Conservation (phyloP, 1,140 invertebrate species). For the Manduca sexta region DNA sequence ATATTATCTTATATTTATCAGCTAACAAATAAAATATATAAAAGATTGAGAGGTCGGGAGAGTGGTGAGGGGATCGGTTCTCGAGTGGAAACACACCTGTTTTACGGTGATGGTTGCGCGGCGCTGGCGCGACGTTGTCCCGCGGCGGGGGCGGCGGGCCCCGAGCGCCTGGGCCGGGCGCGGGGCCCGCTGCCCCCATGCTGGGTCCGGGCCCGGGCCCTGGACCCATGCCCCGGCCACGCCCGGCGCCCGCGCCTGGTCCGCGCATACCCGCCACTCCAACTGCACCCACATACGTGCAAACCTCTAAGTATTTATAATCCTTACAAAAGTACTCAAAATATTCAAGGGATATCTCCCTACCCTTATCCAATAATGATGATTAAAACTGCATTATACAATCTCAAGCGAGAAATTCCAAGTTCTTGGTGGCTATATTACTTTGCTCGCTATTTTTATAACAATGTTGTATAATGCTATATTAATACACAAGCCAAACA, state of each 20-base stretch:
- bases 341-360: no score
- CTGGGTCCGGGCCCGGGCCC: constrained; percentile 77
- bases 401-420: no score
- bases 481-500: background rate
- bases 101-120: constrained; percentile 59
- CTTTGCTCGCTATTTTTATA: no score
- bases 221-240: constrained; percentile 79
- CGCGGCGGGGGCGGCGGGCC: constrained; percentile 87
- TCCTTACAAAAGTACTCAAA: no score
- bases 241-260: constrained; percentile 80
- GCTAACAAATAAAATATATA: constrained; percentile 5
- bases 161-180: constrained; percentile 81
- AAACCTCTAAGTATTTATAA: no score
- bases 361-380: no score
- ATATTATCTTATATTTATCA: background rate
- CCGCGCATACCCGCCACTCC: constrained; percentile 29
- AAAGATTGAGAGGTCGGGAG: constrained; percentile 23
- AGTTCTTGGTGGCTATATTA: no score
- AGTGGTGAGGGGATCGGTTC: constrained; percentile 16
- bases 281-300: constrained; percentile 2
- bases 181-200: constrained; percentile 78
- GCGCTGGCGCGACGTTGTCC: constrained; percentile 74
- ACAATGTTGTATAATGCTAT: background rate
- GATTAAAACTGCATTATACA: no score
- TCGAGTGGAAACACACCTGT: constrained; percentile 36